phyloP scores from a whole-genome alignment of 2,113 vertebrate genomes.

The Pelecanoides urinatrix region DNA sequence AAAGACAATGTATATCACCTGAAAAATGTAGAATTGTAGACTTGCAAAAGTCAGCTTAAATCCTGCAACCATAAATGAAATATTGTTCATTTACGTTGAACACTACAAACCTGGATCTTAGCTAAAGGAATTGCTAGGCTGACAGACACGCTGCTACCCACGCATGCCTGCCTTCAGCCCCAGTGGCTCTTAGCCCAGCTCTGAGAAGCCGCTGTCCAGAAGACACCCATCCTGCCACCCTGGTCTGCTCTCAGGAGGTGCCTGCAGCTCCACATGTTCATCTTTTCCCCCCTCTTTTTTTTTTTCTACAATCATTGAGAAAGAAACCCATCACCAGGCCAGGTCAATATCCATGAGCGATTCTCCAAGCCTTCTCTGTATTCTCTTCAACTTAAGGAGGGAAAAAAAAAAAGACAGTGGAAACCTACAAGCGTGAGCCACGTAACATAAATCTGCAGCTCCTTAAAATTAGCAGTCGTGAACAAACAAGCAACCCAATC shows the following conservation, averaged over 20 bases:
- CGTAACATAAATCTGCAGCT: neutral
- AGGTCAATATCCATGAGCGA: neutral
- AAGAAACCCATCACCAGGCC: neutral
- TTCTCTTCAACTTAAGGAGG: neutral
- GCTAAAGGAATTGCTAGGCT: neutral
- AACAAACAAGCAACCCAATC: neutral
- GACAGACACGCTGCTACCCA: neutral
- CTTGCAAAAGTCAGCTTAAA: neutral
- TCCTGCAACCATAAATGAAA: neutral
- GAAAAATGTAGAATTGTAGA: neutral
- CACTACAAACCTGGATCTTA: neutral
- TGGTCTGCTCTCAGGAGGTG: neutral
- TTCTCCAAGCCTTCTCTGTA: neutral
- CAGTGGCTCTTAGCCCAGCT: too few species aligned
- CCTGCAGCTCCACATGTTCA: neutral
- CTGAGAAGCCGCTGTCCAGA: neutral
- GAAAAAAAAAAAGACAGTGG: neutral
- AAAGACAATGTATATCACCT: neutral
- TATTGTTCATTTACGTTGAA: neutral
- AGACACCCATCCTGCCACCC: neutral
- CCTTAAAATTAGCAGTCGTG: neutral
- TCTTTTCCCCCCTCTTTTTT: neutral
- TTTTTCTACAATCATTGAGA: neutral
- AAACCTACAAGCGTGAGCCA: neutral
- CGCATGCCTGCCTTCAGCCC: neutral